phyloP scores from a whole-genome alignment of 2,113 vertebrate species.

The Microtus richardsoni region DNA sequence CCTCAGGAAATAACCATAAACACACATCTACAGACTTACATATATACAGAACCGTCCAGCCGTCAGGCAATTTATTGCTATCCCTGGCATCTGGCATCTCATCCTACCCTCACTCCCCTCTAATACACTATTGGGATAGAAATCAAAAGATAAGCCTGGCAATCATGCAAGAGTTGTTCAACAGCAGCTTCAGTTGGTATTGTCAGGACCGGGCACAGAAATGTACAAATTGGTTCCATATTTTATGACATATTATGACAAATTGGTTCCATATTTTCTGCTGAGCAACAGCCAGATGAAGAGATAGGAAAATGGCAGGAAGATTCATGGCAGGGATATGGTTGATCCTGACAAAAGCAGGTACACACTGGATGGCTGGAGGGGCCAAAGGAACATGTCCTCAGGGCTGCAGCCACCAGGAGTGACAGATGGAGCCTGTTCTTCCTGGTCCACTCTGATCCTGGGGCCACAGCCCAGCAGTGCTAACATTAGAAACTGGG shows the following conservation, averaged over 20 bases:
- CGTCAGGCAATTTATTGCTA: not conserved
- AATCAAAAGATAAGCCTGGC: not conserved
- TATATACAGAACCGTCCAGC: not conserved
- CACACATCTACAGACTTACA: rapidly evolving
- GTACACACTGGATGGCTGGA: not conserved
- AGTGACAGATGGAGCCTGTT: not conserved
- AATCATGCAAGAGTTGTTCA: rapidly evolving
- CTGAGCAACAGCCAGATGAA: not conserved
- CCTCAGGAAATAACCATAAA: slow-evolving; percentile 2
- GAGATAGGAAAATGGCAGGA: not conserved
- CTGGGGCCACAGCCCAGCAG: not conserved
- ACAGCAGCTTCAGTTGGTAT: not conserved
- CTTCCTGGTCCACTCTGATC: not conserved
- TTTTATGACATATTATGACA: slow-evolving; percentile 16
- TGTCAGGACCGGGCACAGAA: not conserved
- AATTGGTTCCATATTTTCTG: not conserved
- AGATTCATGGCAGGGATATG: not conserved
- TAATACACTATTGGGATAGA: not conserved
- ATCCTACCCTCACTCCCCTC: not conserved
- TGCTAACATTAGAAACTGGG: not conserved
- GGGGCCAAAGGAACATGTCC: no score
- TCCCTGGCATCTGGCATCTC: not conserved
- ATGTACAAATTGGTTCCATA: not conserved
- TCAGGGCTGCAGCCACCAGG: no score
- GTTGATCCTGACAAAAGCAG: not conserved